phyloP scores from a whole-genome alignment of 2,888 invertebrate species.

The Chalcis sispes region DNA sequence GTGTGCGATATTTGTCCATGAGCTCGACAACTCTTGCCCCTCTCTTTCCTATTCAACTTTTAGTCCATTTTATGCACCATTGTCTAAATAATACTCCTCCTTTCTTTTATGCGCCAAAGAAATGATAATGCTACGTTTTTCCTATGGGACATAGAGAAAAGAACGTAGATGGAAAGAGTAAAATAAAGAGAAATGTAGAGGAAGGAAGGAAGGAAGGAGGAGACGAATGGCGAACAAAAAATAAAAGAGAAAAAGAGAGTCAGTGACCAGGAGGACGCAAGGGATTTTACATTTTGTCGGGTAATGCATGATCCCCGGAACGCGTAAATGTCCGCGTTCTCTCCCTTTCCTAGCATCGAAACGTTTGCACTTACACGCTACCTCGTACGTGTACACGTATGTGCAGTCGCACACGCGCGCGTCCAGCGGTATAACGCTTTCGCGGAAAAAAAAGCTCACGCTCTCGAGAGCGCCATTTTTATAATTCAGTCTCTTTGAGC shows the following conservation, averaged over 20 bases:
- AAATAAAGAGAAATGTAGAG: background rate
- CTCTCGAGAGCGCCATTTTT: too few species aligned
- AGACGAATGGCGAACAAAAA: background rate
- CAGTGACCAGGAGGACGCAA: background rate
- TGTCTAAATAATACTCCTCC: constrained; percentile 24
- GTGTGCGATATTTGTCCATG: constrained; percentile 7
- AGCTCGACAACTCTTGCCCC: background rate
- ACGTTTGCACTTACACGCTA: background rate
- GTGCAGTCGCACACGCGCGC: too few species aligned
- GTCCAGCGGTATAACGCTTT: too few species aligned
- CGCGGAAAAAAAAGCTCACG: too few species aligned
- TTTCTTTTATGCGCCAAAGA: background rate
- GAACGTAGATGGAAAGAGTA: background rate
- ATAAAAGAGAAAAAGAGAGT: background rate
- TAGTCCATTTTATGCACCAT: constrained; percentile 8
- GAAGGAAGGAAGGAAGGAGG: background rate
- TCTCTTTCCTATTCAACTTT: background rate
- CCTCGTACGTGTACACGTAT: too few species aligned
- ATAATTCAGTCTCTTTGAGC: too few species aligned
- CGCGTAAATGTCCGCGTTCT: constrained; percentile 1
- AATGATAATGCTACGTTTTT: constrained; percentile 29
- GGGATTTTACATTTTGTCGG: constrained; percentile 22
- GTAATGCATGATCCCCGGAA: constrained; percentile 21
- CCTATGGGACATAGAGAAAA: background rate
- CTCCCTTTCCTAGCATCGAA: background rate